Conservation (phyloP, 2,113 vertebrate genomes). For the Neodontobutis hainanensis region DNA sequence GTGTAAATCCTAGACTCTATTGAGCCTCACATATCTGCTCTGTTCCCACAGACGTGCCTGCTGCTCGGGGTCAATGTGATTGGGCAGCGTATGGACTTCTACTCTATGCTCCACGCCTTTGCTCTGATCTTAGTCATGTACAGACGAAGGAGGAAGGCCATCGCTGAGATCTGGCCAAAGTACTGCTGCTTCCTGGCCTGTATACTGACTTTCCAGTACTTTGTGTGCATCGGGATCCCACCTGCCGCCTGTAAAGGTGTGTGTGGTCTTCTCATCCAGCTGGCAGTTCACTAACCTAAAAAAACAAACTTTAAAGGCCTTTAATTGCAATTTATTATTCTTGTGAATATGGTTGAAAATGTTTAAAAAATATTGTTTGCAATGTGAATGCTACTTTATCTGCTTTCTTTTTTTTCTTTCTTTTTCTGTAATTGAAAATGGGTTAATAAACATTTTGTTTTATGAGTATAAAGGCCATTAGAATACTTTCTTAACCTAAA, state of each 20-base stretch:
- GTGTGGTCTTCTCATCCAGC: constrained; percentile 3
- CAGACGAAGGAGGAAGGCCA: constrained; percentile 92
- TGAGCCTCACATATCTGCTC: neutral
- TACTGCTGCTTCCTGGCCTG: constrained; percentile 96
- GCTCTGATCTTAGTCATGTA: constrained; percentile 90
- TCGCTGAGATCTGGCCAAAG: constrained; percentile 96
- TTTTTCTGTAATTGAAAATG: no score
- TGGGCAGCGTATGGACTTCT: constrained; percentile 98
- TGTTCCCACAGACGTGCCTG: constrained; percentile 87
- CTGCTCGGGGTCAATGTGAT: constrained; percentile 93
- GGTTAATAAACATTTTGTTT: no score
- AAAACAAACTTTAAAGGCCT: no score
- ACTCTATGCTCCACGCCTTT: constrained; percentile 93
- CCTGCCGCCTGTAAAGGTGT: constrained; percentile 91
- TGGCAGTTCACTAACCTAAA: no score
- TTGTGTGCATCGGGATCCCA: constrained; percentile 96
- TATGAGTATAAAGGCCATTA: no score
- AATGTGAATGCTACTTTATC: no score
- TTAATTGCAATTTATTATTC: no score
- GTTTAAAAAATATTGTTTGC: no score
- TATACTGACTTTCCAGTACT: constrained; percentile 93
- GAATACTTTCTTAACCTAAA: no score
- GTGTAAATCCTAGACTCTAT: no score
- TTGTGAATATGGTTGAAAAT: no score
- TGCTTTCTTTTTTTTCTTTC: no score